Conservation (phyloP, 2,113 vertebrate genomes). For the Microcebus tavaratra region DNA sequence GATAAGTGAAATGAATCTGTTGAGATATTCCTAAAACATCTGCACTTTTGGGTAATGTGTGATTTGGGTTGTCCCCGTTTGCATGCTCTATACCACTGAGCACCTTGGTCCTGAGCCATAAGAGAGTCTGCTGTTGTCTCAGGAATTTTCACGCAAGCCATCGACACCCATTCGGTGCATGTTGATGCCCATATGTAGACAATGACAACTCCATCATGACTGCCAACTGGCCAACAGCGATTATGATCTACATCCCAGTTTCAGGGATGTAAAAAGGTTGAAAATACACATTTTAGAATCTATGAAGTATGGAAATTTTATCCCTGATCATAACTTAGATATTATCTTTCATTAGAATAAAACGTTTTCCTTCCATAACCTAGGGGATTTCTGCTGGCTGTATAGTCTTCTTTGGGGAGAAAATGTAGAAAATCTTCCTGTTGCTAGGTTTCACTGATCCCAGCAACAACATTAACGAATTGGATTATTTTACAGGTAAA, state of each 20-base stretch:
- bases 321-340: not conserved
- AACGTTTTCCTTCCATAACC: not conserved
- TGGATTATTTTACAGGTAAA: conserved; percentile 56
- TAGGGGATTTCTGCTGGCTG: not conserved
- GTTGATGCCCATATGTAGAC: not conserved
- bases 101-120: not conserved
- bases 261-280: not conserved
- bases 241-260: not conserved
- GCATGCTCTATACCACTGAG: not conserved
- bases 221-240: not conserved
- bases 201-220: not conserved
- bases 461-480: conserved; percentile 51
- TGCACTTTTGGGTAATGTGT: not conserved
- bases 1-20: not conserved
- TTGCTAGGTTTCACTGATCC: conserved; percentile 44
- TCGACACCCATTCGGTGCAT: not conserved
- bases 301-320: not conserved
- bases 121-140: not conserved
- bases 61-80: not conserved
- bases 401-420: not conserved
- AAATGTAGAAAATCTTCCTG: conserved; percentile 4
- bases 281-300: not conserved
- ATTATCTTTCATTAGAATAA: not conserved
- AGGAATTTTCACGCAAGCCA: not conserved
- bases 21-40: not conserved